Evolutionary conservation across 92 coral and sea anemone genomes (phyloP).

Genomic region (Palythoa grandiflora): DNA sequence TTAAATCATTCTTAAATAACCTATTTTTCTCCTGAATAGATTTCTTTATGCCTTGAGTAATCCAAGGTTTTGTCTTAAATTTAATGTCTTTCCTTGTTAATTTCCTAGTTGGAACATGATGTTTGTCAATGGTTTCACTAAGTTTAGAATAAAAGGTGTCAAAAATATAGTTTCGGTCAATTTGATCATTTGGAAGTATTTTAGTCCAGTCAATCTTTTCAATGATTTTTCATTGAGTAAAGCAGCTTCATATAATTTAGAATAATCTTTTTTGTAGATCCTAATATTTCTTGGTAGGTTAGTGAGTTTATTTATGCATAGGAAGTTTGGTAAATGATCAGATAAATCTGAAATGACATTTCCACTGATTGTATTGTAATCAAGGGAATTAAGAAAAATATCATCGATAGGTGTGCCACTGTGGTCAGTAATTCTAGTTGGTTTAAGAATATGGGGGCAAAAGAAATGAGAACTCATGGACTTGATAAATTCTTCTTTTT

Average conservation of each 20-base stretch:
- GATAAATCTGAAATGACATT: neutral
- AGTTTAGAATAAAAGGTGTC: neutral
- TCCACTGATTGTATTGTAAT: neutral
- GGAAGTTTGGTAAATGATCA: neutral
- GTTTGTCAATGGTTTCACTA: neutral
- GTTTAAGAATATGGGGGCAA: constrained; percentile 1
- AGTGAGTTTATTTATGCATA: neutral
- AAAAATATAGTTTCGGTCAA: no score
- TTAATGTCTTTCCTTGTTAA: no score
- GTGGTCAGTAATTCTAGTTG: neutral
- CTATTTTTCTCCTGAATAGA: neutral
- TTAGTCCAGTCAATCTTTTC: neutral
- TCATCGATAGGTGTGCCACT: neutral
- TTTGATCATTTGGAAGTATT: neutral
- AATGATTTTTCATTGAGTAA: neutral
- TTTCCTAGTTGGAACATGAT: no score
- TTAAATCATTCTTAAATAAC: no score
- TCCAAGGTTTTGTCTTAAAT: neutral
- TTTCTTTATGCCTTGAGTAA: neutral
- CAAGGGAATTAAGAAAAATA: neutral
- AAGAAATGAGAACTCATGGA: neutral
- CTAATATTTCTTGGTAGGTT: neutral
- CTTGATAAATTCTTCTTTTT: neutral
- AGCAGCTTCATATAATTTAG: neutral
- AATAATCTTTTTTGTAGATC: neutral